Conservation (phyloP, 1,140 invertebrate species). For the Lordiphosa collinella region DNA sequence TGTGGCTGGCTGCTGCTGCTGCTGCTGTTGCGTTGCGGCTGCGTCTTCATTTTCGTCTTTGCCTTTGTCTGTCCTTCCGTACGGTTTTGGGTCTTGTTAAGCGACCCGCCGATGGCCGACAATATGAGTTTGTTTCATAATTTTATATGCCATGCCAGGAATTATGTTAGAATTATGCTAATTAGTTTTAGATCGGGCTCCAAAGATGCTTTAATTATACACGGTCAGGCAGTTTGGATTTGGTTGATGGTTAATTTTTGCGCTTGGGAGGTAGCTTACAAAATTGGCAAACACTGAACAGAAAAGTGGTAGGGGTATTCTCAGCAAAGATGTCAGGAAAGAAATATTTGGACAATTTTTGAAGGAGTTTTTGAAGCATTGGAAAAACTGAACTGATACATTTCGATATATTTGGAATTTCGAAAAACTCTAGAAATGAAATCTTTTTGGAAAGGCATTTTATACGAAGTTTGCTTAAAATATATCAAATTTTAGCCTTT, state of each 20-base stretch:
- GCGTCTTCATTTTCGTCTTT: conserved; percentile 2
- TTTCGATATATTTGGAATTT: too few species aligned
- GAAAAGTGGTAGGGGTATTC: too few species aligned
- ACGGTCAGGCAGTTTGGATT: conserved; percentile 50
- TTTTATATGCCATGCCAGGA: conserved; percentile 61
- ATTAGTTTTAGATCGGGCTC: conserved; percentile 47
- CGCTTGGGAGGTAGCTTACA: background rate
- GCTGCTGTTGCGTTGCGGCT: background rate
- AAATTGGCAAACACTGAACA: too few species aligned
- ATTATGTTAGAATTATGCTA: conserved; percentile 74
- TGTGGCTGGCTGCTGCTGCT: conserved; percentile 24
- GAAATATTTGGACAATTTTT: too few species aligned
- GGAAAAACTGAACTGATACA: too few species aligned
- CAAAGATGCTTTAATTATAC: conserved; percentile 59
- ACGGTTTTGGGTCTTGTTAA: conserved; percentile 2
- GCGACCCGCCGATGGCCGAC: conserved; percentile 8
- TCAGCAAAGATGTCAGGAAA: too few species aligned
- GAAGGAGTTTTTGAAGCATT: too few species aligned
- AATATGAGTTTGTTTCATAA: conserved; percentile 63
- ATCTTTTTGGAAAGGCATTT: too few species aligned
- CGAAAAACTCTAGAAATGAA: too few species aligned
- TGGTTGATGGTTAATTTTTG: background rate
- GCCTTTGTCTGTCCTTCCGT: conserved; percentile 24
- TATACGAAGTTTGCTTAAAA: too few species aligned
- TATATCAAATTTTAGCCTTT: too few species aligned